phyloP scores from a whole-genome alignment of 2,888 invertebrate species.

The Arrhopalites spinosus region DNA sequence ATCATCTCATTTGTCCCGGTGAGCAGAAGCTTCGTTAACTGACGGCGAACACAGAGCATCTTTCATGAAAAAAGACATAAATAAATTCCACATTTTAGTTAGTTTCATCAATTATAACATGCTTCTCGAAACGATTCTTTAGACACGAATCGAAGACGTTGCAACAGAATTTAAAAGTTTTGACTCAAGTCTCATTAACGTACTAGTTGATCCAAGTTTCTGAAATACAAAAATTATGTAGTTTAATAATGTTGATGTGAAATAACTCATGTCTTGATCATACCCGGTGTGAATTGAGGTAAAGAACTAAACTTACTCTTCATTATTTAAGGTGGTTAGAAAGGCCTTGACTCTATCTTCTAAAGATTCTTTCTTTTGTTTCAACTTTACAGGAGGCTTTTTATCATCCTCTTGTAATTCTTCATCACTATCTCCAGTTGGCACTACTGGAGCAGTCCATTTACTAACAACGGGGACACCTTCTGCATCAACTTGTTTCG shows the following conservation, averaged over 20 bases:
- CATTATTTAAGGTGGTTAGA: conserved; percentile 17
- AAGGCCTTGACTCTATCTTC: conserved; percentile 18
- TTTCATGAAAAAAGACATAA: conserved; percentile 59
- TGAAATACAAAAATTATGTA: not conserved
- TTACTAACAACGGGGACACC: conserved; percentile 59
- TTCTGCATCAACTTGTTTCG: conserved; percentile 60
- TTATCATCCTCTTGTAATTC: conserved; percentile 17
- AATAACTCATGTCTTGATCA: too few species aligned
- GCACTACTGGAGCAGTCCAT: conserved; percentile 41
- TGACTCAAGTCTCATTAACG: not conserved
- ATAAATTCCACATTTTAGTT: not conserved
- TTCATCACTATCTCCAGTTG: conserved; percentile 40
- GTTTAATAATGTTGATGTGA: not conserved
- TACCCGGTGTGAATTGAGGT: too few species aligned
- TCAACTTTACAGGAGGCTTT: not conserved
- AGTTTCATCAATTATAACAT: too few species aligned
- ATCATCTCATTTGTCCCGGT: conserved; percentile 94
- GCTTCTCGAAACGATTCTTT: too few species aligned
- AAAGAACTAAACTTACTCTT: conserved; percentile 16
- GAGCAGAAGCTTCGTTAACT: conserved; percentile 89
- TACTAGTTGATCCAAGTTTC: not conserved
- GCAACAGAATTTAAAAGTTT: not conserved
- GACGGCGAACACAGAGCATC: conserved; percentile 86
- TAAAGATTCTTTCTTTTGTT: not conserved
- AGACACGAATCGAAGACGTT: not conserved